Evolutionary conservation across 1,140 invertebrate genomes (phyloP), one percentile per base, ranked within the genome.

Genomic region (Cydia pomonella): DNA sequence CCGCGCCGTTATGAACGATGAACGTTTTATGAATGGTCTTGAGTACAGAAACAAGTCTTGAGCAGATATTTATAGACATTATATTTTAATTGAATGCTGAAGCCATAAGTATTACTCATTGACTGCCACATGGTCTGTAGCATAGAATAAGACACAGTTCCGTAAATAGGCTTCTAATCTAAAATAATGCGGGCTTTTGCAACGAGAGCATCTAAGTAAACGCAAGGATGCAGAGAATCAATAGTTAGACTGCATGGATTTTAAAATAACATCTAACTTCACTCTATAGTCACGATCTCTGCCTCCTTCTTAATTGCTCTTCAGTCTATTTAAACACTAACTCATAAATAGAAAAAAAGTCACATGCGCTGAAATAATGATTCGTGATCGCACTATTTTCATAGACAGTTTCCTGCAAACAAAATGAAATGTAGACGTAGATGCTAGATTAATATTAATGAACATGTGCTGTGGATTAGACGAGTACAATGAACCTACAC

Each of bases 401-500:
- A 69, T 16, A 38, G 13, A 33, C 12, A 18, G 64, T 18, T 69
- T 33, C 18, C 33, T 69, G 27, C 64, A 69, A 69, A 69, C 23
- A 41, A 69, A 69, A 69, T 33, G 21, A 69, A 18, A 69, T 18
- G 33, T 66, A 66, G 63, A 66, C 27, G 33, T 69, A 69, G 64
- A 69, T 69, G 74, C 71, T 73, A 66, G 73, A 75, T 76, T 78
- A 76, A 69, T 73, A 73, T 79, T 74, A 79, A 27, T 74, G 72
- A 66, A 73, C 79, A 80, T 79, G 73, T 79, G 79, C 41, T 76
- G 69, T 63, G 72, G 47, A 80, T 78, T 75, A 77, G 59, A 27
- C 47, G 72, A 72, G 77, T 79, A 76, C 80, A 78, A 75, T 82
- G 78, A 78, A 78, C 78, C 64, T 69, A 66, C 27, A 27, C 64